Conservation (phyloP, 2,113 vertebrate species). For the Menura novaehollandiae region DNA sequence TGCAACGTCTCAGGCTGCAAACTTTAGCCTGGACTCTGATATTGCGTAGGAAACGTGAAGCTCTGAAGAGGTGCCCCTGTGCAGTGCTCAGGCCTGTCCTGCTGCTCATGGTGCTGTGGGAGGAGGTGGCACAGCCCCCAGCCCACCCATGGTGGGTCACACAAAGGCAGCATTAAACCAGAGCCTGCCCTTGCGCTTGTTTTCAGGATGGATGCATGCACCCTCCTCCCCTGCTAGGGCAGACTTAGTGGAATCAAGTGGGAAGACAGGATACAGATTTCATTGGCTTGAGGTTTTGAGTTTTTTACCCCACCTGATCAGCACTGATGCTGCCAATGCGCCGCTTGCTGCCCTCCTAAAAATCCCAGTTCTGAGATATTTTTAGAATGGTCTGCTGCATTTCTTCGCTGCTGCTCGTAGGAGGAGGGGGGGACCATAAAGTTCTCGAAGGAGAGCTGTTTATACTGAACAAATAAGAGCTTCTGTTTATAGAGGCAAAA, state of each 20-base stretch:
- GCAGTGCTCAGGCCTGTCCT: background rate
- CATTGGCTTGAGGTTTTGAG: background rate
- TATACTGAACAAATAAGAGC: conserved; percentile 30
- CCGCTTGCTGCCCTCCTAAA: background rate
- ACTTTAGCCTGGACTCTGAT: background rate
- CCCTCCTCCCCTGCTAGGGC: background rate
- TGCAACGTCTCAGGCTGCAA: background rate
- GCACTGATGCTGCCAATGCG: fast-evolving
- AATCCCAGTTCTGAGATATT: background rate
- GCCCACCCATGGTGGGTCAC: background rate
- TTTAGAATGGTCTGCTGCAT: background rate
- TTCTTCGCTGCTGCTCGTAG: background rate
- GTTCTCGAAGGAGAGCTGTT: conserved; percentile 12
- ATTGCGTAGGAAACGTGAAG: fast-evolving
- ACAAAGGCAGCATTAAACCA: background rate
- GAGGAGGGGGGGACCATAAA: background rate
- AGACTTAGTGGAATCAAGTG: background rate
- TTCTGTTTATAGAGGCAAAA: conserved; percentile 56
- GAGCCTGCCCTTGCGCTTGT: background rate
- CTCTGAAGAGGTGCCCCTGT: background rate
- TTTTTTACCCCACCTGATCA: background rate
- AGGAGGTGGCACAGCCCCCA: background rate
- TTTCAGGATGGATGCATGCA: background rate
- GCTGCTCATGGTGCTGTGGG: fast-evolving
- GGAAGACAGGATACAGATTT: background rate